Conservation (phyloP, 2,797 vertebrate species). For the Carapus acus region DNA sequence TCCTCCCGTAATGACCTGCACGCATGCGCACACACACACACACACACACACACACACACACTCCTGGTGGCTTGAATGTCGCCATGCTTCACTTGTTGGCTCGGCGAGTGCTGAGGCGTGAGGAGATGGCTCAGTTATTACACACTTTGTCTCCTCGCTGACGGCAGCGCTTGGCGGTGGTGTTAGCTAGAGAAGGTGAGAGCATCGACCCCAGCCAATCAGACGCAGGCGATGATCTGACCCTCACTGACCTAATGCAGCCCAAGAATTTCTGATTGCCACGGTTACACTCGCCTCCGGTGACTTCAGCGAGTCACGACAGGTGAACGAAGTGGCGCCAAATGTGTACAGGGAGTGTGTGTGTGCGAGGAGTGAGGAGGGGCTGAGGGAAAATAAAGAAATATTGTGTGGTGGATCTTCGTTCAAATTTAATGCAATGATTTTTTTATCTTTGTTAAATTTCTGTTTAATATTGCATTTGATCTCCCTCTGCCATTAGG, state of each 20-base stretch:
- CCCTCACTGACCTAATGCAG: constrained; percentile 61
- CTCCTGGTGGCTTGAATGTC: constrained; percentile 15
- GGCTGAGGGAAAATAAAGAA: no score
- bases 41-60: no score
- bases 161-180: constrained; percentile 9
- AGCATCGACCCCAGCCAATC: constrained; percentile 48
- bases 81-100: constrained; percentile 28
- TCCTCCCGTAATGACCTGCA: constrained; percentile 43
- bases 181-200: constrained; percentile 59
- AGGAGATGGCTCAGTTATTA: constrained; percentile 18
- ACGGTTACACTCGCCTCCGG: constrained; percentile 17
- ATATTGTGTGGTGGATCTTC: no score
- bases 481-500: no score
- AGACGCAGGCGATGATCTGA: constrained; percentile 49
- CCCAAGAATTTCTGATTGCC: constrained; percentile 52
- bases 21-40: no score
- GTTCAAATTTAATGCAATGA: no score
- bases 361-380: constrained; percentile 15
- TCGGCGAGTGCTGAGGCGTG: constrained; percentile 26
- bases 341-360: background rate
- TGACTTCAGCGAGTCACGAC: constrained; percentile 41
- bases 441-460: no score
- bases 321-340: constrained; percentile 24
- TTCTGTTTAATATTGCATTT: no score
- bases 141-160: constrained; percentile 38